phyloP scores from a whole-genome alignment of 2,888 invertebrate species.

The Eugnorisma glareosa region DNA sequence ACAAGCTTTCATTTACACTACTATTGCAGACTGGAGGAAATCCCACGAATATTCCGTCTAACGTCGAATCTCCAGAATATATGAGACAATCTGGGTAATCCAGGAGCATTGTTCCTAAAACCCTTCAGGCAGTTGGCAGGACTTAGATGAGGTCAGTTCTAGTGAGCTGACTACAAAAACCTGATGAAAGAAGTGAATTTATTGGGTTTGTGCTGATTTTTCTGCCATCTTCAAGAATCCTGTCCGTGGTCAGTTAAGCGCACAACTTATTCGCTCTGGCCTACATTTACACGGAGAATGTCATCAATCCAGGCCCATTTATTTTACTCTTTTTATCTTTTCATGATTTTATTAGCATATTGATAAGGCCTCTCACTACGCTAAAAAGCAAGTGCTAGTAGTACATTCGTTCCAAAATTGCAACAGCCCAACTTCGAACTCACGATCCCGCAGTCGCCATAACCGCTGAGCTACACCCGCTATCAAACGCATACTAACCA shows the following conservation, averaged over 20 bases:
- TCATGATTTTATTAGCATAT: neutral
- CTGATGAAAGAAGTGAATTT: neutral
- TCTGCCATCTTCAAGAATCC: neutral
- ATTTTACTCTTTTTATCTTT: neutral
- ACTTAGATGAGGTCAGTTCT: neutral
- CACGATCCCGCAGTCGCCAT: neutral
- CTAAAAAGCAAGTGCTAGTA: neutral
- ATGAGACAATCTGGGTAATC: constrained; percentile 14
- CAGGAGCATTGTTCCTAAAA: neutral
- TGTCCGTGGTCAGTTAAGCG: neutral
- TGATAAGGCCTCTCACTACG: neutral
- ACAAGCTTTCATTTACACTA: constrained; percentile 21
- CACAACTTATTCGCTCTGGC: neutral
- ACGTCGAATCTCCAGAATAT: constrained; percentile 26
- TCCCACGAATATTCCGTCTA: constrained; percentile 21
- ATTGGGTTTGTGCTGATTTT: neutral
- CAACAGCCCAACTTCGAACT: neutral
- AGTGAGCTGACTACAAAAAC: neutral
- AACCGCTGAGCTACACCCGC: neutral
- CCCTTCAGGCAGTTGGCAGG: neutral
- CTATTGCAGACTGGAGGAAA: constrained; percentile 10
- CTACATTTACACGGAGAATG: neutral
- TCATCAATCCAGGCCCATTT: neutral
- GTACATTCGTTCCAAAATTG: neutral
- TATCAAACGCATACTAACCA: neutral